Base-by-base conservation (phyloP, 2,888 invertebrate species). In the Nemoura dubitans region DNA sequence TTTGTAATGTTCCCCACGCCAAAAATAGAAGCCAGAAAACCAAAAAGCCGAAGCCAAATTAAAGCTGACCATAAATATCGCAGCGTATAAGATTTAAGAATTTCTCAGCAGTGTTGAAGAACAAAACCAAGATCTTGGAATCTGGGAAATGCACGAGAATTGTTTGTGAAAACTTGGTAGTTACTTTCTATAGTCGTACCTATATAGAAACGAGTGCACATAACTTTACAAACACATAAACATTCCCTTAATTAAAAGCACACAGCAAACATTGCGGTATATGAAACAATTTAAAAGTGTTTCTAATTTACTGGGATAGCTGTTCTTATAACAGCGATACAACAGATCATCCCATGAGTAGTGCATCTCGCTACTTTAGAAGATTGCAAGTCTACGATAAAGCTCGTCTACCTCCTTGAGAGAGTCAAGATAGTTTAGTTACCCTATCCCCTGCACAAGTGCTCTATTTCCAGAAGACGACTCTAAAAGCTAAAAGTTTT, bases 161-260 rank as follows among this genome's bases (percentile, higher is more conserved):
- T 59, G 59, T 59, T 59, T 59, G 59, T 59, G 59, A 59, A 59
- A 59, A 59, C 59, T 59, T 59, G 14, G 59, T 21, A 59, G 59
- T 21, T 59, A 59, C 59, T 59, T 59, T 10, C 59, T 59, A 59
- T 16, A 7, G 59, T 59, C 59, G 14, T 59, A 59, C 59, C 59
- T 59, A 59, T 59, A 59, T 21, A 59, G 59, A 10, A 59, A 21
- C 59, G 21, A 59, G n/a, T n/a, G 21, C 59, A 59, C 59, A 59
- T 59, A 59, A 59, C 59, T 59, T 59, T 21, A 21, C 59, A 7
- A 59, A 59, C 59, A 59, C 59, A 59, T 59, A 59, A 59, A 59
- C 59, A 59, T 59, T 59, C 59, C 59, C 59, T 59, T 59, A 59
- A 59, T 59, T 59, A 59, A 59, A 59, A 59, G 59, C 59, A 59